phyloP scores from a whole-genome alignment of 2,888 invertebrate species.

The Cerastis leucographa region DNA sequence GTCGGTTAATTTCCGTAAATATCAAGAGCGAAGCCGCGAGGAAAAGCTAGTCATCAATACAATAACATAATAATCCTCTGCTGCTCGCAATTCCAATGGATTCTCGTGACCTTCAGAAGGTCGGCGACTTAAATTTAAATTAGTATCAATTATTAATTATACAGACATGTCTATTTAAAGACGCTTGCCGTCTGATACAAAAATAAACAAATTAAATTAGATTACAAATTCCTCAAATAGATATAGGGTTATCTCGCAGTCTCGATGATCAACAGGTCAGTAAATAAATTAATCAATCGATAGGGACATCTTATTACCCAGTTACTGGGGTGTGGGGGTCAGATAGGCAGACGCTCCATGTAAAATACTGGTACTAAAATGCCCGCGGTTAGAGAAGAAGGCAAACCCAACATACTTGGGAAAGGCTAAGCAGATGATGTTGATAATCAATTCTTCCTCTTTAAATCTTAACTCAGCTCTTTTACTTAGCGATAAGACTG shows the following conservation, averaged over 20 bases:
- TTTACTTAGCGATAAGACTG: too few relatives aligned
- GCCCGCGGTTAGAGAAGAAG: neutral
- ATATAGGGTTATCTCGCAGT: neutral
- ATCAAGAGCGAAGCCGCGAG: too few relatives aligned
- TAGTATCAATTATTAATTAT: neutral
- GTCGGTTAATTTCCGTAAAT: too few relatives aligned
- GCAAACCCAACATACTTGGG: neutral
- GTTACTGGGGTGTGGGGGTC: neutral
- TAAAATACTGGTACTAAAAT: neutral
- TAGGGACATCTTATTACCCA: neutral
- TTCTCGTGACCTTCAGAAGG: neutral
- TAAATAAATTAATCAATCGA: neutral
- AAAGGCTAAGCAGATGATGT: neutral
- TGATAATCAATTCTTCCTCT: neutral
- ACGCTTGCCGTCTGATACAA: neutral
- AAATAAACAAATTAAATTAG: neutral
- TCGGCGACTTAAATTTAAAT: neutral
- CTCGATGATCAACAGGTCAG: neutral
- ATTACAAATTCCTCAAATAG: neutral
- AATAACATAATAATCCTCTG: neutral
- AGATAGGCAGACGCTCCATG: neutral
- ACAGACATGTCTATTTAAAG: neutral
- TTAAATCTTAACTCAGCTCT: too few relatives aligned
- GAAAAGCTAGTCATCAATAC: neutral
- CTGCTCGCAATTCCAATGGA: too few relatives aligned